A percentile compares a stretch with the other conserved stretches of the same genome.
phyloP scores from a whole-genome alignment of 2,888 invertebrate species.

The Busseola fusca region DNA sequence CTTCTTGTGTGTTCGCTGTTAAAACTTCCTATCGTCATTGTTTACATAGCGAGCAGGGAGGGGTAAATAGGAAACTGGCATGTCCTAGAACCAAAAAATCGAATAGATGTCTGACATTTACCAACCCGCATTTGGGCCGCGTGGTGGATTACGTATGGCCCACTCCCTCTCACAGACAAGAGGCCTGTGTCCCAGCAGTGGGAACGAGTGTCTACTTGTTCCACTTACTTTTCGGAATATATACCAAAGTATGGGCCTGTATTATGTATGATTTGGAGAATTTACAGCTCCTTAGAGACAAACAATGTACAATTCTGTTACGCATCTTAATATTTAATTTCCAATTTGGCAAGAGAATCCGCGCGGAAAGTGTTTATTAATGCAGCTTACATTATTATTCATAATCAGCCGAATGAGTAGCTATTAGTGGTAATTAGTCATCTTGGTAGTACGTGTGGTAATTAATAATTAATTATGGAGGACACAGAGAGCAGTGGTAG shows the following conservation, averaged over 20 bases:
- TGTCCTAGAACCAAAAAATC: neutral
- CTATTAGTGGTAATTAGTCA: constrained; percentile 1
- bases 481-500: no score
- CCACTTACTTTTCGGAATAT: neutral
- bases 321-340: constrained; percentile 47
- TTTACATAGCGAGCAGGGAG: neutral
- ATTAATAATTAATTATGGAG: neutral
- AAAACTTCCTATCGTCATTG: neutral
- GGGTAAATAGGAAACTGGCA: neutral
- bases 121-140: neutral
- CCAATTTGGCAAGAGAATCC: constrained; percentile 38
- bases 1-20: no score
- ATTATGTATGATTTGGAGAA: constrained; percentile 18
- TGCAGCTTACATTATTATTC: constrained; percentile 15
- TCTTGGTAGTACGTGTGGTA: neutral
- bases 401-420: constrained; percentile 15
- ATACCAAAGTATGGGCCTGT: neutral
- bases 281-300: constrained; percentile 8
- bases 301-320: constrained; percentile 21
- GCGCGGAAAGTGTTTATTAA: constrained; percentile 26
- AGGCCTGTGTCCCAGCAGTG: neutral
- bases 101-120: neutral
- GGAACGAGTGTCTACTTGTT: neutral
- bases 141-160: neutral
- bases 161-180: neutral